A percentile compares a stretch with the other conserved stretches of the same genome.
phyloP scores from a whole-genome alignment of 2,113 vertebrate genomes.

The Blennius ocellaris region DNA sequence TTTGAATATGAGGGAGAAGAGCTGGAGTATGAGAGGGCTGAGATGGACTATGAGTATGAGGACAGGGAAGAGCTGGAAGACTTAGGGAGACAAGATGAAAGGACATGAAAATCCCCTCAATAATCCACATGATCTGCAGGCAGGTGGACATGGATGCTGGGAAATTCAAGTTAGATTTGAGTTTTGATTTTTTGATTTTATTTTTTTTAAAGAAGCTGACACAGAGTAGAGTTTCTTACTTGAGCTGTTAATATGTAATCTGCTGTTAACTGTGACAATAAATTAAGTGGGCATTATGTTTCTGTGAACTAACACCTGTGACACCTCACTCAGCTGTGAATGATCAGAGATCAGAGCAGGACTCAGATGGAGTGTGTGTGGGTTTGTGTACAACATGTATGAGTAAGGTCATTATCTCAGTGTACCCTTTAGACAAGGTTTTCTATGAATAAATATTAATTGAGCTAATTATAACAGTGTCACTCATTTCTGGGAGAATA shows the following conservation, averaged over 20 bases:
- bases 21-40: constrained; percentile 76
- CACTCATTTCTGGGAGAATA: constrained; percentile 53
- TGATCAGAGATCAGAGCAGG: constrained; percentile 53
- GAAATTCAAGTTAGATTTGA: not conserved
- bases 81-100: constrained; percentile 38
- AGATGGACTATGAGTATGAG: constrained; percentile 80
- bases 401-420: constrained; percentile 14
- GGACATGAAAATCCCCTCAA: constrained; percentile 38
- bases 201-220: constrained; percentile 3
- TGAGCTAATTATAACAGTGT: constrained; percentile 57
- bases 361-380: constrained; percentile 45
- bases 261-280: constrained; percentile 60
- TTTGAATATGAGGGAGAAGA: constrained; percentile 76
- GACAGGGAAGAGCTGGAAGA: constrained; percentile 59
- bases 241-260: constrained; percentile 59
- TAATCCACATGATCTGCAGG: constrained; percentile 21
- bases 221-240: not conserved
- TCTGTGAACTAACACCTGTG: constrained; percentile 25
- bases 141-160: constrained; percentile 32
- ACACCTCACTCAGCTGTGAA: constrained; percentile 49
- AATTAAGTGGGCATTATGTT: constrained; percentile 44
- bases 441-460: constrained; percentile 78
- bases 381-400: constrained; percentile 11
- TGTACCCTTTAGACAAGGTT: constrained; percentile 43
- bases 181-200: no score